Base-by-base conservation (phyloP, 2,797 vertebrate genomes). In the Pseudopleuronectes americanus region DNA sequence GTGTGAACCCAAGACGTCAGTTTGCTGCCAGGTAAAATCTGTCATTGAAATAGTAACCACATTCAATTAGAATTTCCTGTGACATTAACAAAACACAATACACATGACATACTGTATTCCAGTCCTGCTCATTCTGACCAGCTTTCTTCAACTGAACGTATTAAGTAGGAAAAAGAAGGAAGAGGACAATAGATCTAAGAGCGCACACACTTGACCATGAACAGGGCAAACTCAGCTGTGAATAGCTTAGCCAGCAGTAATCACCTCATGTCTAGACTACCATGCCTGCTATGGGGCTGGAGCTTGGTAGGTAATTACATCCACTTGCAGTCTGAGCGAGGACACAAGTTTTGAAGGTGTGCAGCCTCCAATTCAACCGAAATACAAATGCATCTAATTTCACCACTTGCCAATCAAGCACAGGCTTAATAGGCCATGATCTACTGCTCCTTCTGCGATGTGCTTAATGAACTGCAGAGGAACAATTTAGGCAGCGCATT, bases 381-480 rank as follows among this genome's bases (percentile, higher is more conserved):
- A 65, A 79, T 66, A 8, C 41, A 61, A 83, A 82, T 55, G 63
- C 70, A 64, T 68, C 45, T 81, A 58, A 85, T 84, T 74, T 74
- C 54, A 53, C 21, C 62, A 57, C 70, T 77, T 87, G 84, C 81
- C 88, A 87, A 91, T 89, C 86, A 84, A 71, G 70, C 33, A 7
- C 26, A 1, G 14, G 58, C 54, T 81, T 88, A 88, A 91, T 88
- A 81, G 54, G 67, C 83, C 75, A 53, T 85, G 79, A 89, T 88
- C 84, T 83, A 45, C 83, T 74, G 87, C 68, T 82, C 80, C 76
- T 58, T 76, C 47, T 16, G 23, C 2, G 31, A 74, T 56, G 76
- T 63, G 78, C 61, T 80, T 80, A 85, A 90, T 90, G 81, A 89
- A 71, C 61, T 89, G 85, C 73, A 77, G 64, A 72, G 84, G 72